These are phyloP conservation scores for Balanococcus diminutus DNA, from an alignment of 2,888 invertebrate genomes.

Conservation along the genomic window DNA sequence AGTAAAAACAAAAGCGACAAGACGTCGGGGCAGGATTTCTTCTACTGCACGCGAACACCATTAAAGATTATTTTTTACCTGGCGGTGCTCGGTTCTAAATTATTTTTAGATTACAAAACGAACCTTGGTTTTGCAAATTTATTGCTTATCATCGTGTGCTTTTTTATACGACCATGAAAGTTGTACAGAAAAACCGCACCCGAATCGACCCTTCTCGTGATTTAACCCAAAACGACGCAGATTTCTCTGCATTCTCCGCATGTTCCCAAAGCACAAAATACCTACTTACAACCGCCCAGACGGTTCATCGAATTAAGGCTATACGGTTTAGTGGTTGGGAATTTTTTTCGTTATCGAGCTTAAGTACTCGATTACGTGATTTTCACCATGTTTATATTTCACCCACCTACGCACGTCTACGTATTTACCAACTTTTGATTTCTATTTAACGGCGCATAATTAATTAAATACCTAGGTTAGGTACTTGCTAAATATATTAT, in stretches of 20 bases:
- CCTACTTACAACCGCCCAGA: background rate
- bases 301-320: background rate
- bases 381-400: background rate
- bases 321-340: background rate
- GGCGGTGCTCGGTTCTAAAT: slow-evolving; percentile 51
- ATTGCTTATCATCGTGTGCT: slow-evolving; percentile 51
- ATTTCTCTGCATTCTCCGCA: background rate
- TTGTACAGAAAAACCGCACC: background rate
- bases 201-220: slow-evolving; percentile 15
- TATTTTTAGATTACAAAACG: slow-evolving; percentile 52
- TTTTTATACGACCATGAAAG: slow-evolving; percentile 41
- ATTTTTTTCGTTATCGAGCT: background rate
- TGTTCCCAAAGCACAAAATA: too few species aligned
- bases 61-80: slow-evolving; percentile 48
- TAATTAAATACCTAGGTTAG: background rate
- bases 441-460: background rate
- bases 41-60: slow-evolving; percentile 40
- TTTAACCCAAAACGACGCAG: background rate
- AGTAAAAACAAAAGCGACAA: background rate
- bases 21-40: background rate
- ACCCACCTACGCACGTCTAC: background rate
- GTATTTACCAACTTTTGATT: background rate
- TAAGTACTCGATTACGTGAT: background rate
- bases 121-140: slow-evolving; percentile 50
- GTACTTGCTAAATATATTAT: background rate